Evolutionary conservation across 2,113 vertebrate genomes (phyloP), one percentile per base, ranked within the genome.

Genomic region (Gavialis gangeticus): DNA sequence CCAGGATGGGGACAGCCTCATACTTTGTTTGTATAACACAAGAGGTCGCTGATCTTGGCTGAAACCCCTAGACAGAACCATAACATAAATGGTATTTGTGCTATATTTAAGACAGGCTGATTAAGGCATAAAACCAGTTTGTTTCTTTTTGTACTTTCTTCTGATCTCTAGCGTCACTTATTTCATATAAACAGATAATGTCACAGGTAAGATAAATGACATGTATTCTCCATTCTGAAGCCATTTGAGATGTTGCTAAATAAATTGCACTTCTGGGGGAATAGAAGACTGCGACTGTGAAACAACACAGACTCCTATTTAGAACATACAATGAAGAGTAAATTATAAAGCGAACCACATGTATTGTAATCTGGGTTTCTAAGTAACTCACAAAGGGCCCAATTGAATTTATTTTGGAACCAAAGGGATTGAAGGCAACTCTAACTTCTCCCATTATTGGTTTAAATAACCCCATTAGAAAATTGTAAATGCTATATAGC

Each of bases 171-270:
- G 34, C 24, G 34, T 80, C 80, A 17, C 85, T 22, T 71, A 13
- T 6, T 85, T 85, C 24, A 21, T 25, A 19, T 24, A 54, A 75
- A 84, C 59, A 59, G 90, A 80, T 81, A 88, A 84, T 75, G 64
- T 21, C 90, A 64, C 92, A 28, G 75, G 96, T 97, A 71, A 86
- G 71, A 95, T 92, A 83, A 96, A 89, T 62, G 80, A 58, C 73
- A 56, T 77, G 82, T 95, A 78, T 91, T 95, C 87, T 75, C 60
- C 75, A 84, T 57, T 71, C 71, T 63, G 91, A 87, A 94, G 78
- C 80, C 22, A 25, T 93, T 77, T 93, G 79, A 81, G 64, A 66
- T 3, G 64, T 90, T 71, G 27, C 82, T 91, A 91, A 97, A 87
- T 57, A 86, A 90, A 90, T 82, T 27, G 69, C 73, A 75, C 84